A percentile compares a stretch with the other conserved stretches of the same genome.
These are phyloP conservation scores for Platycheirus albimanus DNA, from an alignment of 2,888 invertebrate genomes.

Conservation along the genomic window DNA sequence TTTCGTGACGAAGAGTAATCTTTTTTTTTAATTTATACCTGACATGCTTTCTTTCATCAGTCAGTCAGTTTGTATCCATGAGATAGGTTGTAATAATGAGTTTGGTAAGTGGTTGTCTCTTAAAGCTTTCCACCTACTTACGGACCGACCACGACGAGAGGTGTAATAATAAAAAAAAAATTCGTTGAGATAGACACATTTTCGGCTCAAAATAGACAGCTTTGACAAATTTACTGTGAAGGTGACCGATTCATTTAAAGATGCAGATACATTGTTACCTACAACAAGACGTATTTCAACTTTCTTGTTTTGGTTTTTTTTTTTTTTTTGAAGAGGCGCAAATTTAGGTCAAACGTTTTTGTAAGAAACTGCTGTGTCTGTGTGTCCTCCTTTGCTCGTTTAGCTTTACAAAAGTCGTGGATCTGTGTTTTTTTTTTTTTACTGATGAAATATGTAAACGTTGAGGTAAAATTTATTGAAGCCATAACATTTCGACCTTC, in stretches of 20 bases:
- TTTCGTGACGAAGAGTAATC: conserved; percentile 25
- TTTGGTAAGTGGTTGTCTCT: neutral
- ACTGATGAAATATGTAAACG: no score
- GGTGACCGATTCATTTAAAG: conserved; percentile 12
- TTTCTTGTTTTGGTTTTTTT: conserved; percentile 13
- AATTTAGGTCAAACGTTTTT: conserved; percentile 13
- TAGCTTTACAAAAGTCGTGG: no score
- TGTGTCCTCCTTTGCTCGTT: no score
- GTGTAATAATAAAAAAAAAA: neutral
- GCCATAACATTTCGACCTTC: no score
- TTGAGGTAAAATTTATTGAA: no score
- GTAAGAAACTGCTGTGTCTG: no score
- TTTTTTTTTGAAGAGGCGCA: neutral
- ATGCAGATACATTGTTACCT: neutral
- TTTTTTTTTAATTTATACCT: conserved; percentile 9
- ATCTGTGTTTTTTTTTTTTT: no score
- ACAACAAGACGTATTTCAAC: conserved; percentile 9
- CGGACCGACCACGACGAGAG: neutral
- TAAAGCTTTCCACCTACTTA: neutral
- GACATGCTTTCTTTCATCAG: conserved; percentile 26
- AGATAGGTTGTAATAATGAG: neutral
- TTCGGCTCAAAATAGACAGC: neutral
- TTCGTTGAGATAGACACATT: neutral
- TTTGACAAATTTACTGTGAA: conserved; percentile 18
- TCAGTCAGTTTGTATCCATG: neutral